A percentile compares a stretch with the other conserved stretches of the same genome.
These are phyloP conservation scores for Nannobrachium achirus DNA, from an alignment of 2,113 vertebrate genomes.

Conservation along the genomic window DNA sequence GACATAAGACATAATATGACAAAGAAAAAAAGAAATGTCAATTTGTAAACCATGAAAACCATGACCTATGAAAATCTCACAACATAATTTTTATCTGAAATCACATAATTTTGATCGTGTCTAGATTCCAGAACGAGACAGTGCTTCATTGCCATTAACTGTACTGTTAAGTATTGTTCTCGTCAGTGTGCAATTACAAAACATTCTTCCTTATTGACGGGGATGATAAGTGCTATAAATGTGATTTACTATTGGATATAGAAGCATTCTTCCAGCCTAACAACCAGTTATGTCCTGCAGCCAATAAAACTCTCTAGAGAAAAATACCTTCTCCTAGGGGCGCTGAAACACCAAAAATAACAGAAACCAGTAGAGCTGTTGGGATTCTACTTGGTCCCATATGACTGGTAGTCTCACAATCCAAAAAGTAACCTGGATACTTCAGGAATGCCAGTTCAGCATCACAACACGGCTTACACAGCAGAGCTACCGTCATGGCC, in stretches of 20 bases:
- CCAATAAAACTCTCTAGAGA: conserved; percentile 5
- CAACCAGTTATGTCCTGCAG: too few species aligned
- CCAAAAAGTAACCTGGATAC: background rate
- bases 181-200: too few species aligned
- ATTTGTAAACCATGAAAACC: conserved; percentile 46
- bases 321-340: background rate
- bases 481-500: conserved; percentile 97
- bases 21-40: conserved; percentile 27
- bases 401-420: background rate
- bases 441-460: conserved; percentile 1
- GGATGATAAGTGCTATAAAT: too few species aligned
- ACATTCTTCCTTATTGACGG: too few species aligned
- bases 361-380: background rate
- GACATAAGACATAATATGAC: conserved; percentile 24
- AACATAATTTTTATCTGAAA: background rate
- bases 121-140: conserved; percentile 14
- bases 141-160: conserved; percentile 15
- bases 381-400: background rate
- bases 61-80: conserved; percentile 1
- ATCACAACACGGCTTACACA: conserved; percentile 74
- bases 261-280: too few species aligned
- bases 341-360: background rate
- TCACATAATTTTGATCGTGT: background rate
- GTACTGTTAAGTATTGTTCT: background rate
- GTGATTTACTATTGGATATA: too few species aligned